Conservation (phyloP, 1,140 invertebrate genomes). For the Arctopsyche grandis region DNA sequence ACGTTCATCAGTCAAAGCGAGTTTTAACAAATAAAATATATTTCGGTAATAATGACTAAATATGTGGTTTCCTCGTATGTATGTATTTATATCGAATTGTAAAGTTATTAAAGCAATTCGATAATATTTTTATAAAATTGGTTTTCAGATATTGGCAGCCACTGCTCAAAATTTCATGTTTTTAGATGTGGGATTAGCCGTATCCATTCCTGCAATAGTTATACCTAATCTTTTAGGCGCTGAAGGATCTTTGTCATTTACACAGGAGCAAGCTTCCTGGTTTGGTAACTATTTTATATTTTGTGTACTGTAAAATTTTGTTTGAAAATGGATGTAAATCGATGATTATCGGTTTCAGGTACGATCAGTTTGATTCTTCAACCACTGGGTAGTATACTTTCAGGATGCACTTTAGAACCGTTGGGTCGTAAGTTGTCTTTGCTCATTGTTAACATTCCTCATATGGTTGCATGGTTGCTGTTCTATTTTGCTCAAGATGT, state of each 20-base stretch:
- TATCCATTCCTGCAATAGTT: slow-evolving; percentile 77
- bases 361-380: slow-evolving; percentile 76
- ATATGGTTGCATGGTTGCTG: slow-evolving; percentile 73
- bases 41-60: too few species aligned
- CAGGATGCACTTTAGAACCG: slow-evolving; percentile 73
- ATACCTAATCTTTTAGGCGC: slow-evolving; percentile 70
- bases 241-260: slow-evolving; percentile 65
- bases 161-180: slow-evolving; percentile 63
- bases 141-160: slow-evolving; percentile 61
- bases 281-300: slow-evolving; percentile 67
- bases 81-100: too few species aligned
- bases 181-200: slow-evolving; percentile 63
- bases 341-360: slow-evolving; percentile 65
- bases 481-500: slow-evolving; percentile 68
- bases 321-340: too few species aligned
- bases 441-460: slow-evolving; percentile 74
- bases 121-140: too few species aligned
- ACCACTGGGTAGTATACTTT: slow-evolving; percentile 74
- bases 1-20: too few species aligned
- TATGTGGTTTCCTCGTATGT: too few species aligned
- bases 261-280: slow-evolving; percentile 74
- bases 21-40: too few species aligned
- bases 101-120: too few species aligned
- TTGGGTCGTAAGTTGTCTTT: slow-evolving; percentile 74
- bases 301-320: not conserved